Evolutionary conservation across 2,797 vertebrate species (phyloP).

Genomic region (Cossypha caffra): DNA sequence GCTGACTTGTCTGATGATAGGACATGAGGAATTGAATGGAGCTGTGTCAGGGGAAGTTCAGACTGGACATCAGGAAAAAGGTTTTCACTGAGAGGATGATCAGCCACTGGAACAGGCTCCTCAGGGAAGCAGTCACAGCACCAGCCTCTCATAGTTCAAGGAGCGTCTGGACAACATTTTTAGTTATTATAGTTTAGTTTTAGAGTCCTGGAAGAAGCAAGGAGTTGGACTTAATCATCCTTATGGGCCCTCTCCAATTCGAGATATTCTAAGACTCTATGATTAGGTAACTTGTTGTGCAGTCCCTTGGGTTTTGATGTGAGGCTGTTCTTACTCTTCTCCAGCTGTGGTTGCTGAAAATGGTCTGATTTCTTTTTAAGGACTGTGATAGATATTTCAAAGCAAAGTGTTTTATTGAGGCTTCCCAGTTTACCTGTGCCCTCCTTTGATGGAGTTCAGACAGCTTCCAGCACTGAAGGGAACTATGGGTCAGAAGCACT

Average conservation of each 20-base stretch:
- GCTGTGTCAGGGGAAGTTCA: background rate
- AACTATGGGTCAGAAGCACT: background rate
- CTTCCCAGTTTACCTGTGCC: background rate
- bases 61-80: background rate
- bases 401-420: background rate
- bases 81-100: background rate
- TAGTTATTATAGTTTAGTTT: background rate
- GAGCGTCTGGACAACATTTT: background rate
- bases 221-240: background rate
- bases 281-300: background rate
- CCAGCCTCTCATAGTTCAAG: background rate
- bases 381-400: background rate
- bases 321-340: background rate
- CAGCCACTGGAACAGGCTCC: background rate
- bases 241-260: background rate
- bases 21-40: background rate
- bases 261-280: background rate
- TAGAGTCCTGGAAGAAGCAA: background rate
- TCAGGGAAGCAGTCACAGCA: background rate
- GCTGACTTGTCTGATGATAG: background rate
- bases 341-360: background rate
- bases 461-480: background rate
- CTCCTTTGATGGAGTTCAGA: background rate
- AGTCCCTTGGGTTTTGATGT: background rate
- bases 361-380: background rate